Evolutionary conservation across 2,888 invertebrate genomes (phyloP).

Genomic region (Phanerotoma sp.): DNA sequence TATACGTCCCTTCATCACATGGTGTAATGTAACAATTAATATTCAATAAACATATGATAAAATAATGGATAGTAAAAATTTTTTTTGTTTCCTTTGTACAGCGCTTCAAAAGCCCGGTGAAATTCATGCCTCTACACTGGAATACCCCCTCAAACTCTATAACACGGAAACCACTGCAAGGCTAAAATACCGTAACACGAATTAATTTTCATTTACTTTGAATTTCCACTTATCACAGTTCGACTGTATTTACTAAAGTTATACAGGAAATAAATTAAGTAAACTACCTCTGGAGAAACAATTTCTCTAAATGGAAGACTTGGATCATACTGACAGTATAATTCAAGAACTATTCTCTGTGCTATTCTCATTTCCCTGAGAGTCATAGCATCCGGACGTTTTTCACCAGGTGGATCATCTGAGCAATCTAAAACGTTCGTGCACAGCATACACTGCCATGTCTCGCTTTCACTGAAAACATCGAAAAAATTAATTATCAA

Average conservation of each 20-base stretch:
- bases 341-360: conserved; percentile 83
- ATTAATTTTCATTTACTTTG: not conserved
- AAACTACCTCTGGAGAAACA: conserved; percentile 72
- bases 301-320: conserved; percentile 87
- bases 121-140: no score
- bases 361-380: conserved; percentile 69
- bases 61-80: no score
- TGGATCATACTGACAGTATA: conserved; percentile 89
- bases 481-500: no score
- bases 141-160: no score
- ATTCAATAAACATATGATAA: no score
- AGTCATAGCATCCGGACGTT: conserved; percentile 60
- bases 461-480: conserved; percentile 72
- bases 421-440: conserved; percentile 74
- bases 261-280: conserved; percentile 1
- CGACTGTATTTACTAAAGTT: not conserved
- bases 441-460: conserved; percentile 91
- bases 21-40: no score
- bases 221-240: no score
- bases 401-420: conserved; percentile 58
- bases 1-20: no score
- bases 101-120: no score
- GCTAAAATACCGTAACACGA: no score
- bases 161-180: no score
- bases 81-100: no score